Evolutionary conservation across 2,888 invertebrate species (phyloP).

Genomic region (Kryphioiulus occultus): DNA sequence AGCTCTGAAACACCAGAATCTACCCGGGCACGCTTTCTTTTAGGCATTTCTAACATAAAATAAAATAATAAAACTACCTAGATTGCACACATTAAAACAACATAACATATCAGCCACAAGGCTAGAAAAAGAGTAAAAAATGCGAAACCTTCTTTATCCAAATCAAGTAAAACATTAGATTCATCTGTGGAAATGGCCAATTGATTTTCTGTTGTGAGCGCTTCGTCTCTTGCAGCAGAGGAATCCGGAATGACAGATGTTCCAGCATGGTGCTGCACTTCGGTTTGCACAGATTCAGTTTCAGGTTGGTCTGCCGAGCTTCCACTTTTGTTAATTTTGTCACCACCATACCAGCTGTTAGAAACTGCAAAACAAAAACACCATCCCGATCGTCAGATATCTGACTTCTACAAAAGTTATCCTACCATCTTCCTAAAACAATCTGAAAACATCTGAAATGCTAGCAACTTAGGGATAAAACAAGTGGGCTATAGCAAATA

Average conservation of each 20-base stretch:
- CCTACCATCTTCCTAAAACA: no score
- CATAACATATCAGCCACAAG: no score
- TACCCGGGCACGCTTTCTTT: background rate
- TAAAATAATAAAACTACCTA: no score
- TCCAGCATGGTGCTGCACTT: background rate
- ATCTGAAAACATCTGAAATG: no score
- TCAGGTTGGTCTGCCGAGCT: background rate
- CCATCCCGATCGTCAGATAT: background rate
- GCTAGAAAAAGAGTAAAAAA: background rate
- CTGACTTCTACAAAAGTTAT: background rate
- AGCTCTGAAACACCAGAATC: slow-evolving; percentile 2
- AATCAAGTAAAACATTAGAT: background rate
- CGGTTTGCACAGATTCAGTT: background rate
- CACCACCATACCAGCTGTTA: background rate
- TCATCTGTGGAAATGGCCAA: background rate
- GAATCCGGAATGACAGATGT: background rate
- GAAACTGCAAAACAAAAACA: background rate
- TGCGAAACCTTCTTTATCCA: background rate
- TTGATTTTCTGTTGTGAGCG: background rate
- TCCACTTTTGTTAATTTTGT: background rate
- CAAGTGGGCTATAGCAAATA: no score
- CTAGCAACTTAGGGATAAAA: no score
- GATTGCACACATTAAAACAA: no score
- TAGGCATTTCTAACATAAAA: background rate
- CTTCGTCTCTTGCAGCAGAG: background rate